These are phyloP conservation scores for Atherinosoma microstoma DNA, from an alignment of 2,797 vertebrate species.

Conservation along the genomic window DNA sequence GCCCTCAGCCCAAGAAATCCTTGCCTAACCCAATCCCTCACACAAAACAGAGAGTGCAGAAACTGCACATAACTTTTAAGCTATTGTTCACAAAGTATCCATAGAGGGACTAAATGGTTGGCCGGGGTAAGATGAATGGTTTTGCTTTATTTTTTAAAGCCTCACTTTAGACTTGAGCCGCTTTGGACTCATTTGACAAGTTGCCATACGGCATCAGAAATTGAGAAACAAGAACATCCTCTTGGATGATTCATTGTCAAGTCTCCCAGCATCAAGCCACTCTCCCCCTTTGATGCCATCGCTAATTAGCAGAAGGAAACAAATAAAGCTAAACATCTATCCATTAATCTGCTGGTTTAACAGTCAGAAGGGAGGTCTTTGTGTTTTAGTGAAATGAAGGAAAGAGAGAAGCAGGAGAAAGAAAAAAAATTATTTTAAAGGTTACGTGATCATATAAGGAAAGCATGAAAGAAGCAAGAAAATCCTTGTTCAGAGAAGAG, in stretches of 20 bases:
- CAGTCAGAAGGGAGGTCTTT: conserved; percentile 21
- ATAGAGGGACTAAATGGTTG: conserved; percentile 30
- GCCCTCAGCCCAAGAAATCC: conserved; percentile 24
- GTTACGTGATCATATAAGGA: conserved; percentile 27
- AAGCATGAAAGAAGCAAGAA: conserved; percentile 34
- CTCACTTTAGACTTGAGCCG: conserved; percentile 10
- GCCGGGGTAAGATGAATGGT: background rate
- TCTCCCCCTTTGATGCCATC: conserved; percentile 33
- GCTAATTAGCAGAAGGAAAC: conserved; percentile 36
- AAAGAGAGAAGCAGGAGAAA: conserved; percentile 34
- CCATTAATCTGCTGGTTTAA: conserved; percentile 42
- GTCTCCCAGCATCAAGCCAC: conserved; percentile 16
- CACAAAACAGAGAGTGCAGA: conserved; percentile 32
- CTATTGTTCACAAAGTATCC: conserved; percentile 42
- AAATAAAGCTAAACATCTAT: conserved; percentile 30
- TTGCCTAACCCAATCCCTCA: conserved; percentile 36
- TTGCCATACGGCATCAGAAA: conserved; percentile 59
- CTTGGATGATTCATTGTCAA: conserved; percentile 37
- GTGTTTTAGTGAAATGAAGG: conserved; percentile 27
- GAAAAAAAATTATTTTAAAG: conserved; percentile 18
- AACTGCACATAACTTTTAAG: conserved; percentile 19
- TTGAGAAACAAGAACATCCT: conserved; percentile 42
- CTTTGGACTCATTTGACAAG: conserved; percentile 38
- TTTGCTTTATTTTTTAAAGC: conserved; percentile 13
- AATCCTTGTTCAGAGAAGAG: conserved; percentile 14